Evolutionary conservation across 2,113 vertebrate genomes (phyloP), one percentile per base, ranked within the genome.

Genomic region (Ondatra zibethicus): DNA sequence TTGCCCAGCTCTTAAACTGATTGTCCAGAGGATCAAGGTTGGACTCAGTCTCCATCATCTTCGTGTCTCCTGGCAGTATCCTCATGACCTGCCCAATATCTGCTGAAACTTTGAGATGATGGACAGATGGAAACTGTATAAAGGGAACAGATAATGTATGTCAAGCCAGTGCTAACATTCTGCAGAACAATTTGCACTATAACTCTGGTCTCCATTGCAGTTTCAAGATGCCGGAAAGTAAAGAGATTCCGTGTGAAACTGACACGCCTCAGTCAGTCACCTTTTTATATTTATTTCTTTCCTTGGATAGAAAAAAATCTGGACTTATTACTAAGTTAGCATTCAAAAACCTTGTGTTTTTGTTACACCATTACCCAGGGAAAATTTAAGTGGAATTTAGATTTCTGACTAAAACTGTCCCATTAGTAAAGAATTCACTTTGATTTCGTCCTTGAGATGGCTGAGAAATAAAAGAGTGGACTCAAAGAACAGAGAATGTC

Each of bases 391-490:
- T 65, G 9, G 13, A 89, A 75, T 94, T 94, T 76, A 75, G 42
- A 88, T 76, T 85, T 88, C 73, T 42, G 42, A 91, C 16, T 39
- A 65, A 93, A 94, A 89, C 4, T 31, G 31, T 68, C 76, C 29
- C 4, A 1, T 10, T 70, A 33, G 39, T 50, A 96, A 86, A 61
- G 42, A 50, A 70, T 12, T 29, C 36, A 31, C 66, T 88, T 89
- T 95, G 50, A 88, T 91, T 92, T 96, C 42, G 17, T 45, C 89
- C 86, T 89, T 82, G 73, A 93, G 25, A 39, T 68, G 55, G 21
- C 73, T 58, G 72, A 88, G 52, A 23, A 89, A 89, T 89, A 78
- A 70, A 84, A 68, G 68, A 91, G 76, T 5, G 76, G 72, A 58
- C 88, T 17, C 42, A 86, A 90, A 42, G 63, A 45, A 92, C 52